Base-by-base conservation (phyloP, 2,888 invertebrate genomes). In the Hypolimnas misippus region DNA sequence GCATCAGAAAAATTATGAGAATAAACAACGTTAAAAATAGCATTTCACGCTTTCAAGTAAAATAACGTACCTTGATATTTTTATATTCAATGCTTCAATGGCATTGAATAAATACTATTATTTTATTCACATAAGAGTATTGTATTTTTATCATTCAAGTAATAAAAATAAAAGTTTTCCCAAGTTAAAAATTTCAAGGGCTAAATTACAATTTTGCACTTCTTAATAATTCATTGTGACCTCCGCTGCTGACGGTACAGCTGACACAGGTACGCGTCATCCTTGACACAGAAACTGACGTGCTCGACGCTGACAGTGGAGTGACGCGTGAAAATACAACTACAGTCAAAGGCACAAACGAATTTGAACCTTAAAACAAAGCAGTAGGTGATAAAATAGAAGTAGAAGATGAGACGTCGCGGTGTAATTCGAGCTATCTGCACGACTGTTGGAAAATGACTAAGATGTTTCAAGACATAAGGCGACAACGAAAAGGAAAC, bases 241-340 rank as follows among this genome's bases (percentile, higher is more conserved):
- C 66, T 63, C 60, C 55, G 61, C 31, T 60, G 62, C 69, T 51
- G 64, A 57, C 65, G 50, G 42, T 67, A 69, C 65, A 29, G 46
- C 55, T 59, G 66, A 63, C 68, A 62, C 62, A 62, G 68, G 68
- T 66, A 57, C 62, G 59, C 63, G 52, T 69, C 69, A 69, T 69
- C 69, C 69, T 69, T 69, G 66, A 69, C 69, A 69, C 66, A 68
- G 62, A 69, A 69, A 64, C 66, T 66, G 66, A 66, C 62, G 62
- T 66, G 53, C 67, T 64, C 55, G 57, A 67, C 59, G 67, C 53
- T 66, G 68, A 66, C 69, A 64, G 62, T 60, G 53, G 64, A 68
- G 68, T 62, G 66, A 68, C 61, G 44, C 57, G 35, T 38, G 57
- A 52, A 54, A 54, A 38, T 50, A 60, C 54, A 31, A 29, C 46